phyloP scores from a whole-genome alignment of 2,888 invertebrate species.

The Epistrophe grossulariae region DNA sequence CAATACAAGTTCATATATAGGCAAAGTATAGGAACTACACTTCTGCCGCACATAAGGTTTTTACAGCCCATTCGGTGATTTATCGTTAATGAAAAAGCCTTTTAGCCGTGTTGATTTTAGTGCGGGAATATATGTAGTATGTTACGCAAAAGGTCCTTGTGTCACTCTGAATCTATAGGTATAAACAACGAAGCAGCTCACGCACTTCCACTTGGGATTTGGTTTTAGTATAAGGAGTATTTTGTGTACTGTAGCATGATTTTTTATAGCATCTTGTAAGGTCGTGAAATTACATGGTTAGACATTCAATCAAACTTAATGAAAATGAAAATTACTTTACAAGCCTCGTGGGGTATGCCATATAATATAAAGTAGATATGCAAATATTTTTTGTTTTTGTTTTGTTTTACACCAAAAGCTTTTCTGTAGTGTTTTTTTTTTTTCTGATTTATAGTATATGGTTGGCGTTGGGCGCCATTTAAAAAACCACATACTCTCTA shows the following conservation, averaged over 20 bases:
- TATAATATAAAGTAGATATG: constrained; percentile 3
- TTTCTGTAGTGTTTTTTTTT: neutral
- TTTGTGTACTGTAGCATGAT: constrained; percentile 39
- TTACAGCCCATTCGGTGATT: constrained; percentile 64
- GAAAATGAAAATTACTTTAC: constrained; percentile 60
- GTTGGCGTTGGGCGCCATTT: constrained; percentile 27
- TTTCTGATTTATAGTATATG: neutral
- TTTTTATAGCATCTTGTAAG: constrained; percentile 59
- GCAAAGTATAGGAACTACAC: constrained; percentile 10
- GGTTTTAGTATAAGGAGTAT: neutral
- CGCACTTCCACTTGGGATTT: constrained; percentile 8
- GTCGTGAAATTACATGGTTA: constrained; percentile 61
- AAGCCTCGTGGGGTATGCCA: constrained; percentile 14
- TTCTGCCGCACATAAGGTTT: constrained; percentile 43
- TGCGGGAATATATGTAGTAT: constrained; percentile 47
- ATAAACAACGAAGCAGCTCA: constrained; percentile 4
- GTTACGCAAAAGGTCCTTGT: constrained; percentile 18
- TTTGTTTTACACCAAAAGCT: neutral
- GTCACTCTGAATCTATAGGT: neutral
- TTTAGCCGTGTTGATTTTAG: constrained; percentile 70
- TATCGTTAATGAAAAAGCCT: constrained; percentile 70
- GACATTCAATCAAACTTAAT: constrained; percentile 70
- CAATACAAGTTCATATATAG: neutral
- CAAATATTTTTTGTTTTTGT: constrained; percentile 2
- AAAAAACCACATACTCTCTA: constrained; percentile 6